These are phyloP conservation scores for Hemicentrotus pulcherrimus DNA, from an alignment of 35 echinoderm and acorn worm genomes.

Conservation along the genomic window DNA sequence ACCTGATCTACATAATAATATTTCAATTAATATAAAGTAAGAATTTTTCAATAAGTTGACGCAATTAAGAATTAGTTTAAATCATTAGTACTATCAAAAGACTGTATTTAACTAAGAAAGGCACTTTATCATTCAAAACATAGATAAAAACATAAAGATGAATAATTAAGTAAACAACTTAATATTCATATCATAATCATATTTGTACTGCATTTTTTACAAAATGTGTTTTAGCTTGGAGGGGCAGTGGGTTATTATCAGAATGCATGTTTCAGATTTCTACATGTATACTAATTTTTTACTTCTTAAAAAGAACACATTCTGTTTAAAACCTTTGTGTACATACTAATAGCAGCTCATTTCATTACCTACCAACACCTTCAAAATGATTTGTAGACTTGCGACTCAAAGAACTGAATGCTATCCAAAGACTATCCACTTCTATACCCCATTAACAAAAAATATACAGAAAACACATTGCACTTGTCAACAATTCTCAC, in stretches of 20 bases:
- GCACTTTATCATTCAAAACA: not conserved
- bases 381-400: too few species aligned
- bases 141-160: slow-evolving; percentile 17
- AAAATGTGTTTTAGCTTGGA: not conserved
- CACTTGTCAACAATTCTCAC: not conserved
- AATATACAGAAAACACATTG: not conserved
- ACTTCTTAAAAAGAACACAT: too few species aligned
- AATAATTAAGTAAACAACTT: not conserved
- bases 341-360: too few species aligned
- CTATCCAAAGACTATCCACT: too few species aligned
- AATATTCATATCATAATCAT: not conserved
- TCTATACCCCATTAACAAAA: not conserved
- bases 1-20: not conserved
- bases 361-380: too few species aligned
- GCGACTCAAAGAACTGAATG: too few species aligned
- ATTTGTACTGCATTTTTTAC: not conserved
- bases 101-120: slow-evolving; percentile 22
- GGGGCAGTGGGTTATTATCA: not conserved
- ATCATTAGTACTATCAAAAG: not conserved
- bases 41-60: not conserved
- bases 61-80: not conserved
- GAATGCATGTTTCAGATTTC: too few species aligned
- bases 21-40: not conserved
- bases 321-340: too few species aligned
- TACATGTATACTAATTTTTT: too few species aligned